Percentiles rank a stretch among this genome's conserved stretches.
phyloP scores from a whole-genome alignment of 2,888 invertebrate genomes.

The Drosophila paranaensis region DNA sequence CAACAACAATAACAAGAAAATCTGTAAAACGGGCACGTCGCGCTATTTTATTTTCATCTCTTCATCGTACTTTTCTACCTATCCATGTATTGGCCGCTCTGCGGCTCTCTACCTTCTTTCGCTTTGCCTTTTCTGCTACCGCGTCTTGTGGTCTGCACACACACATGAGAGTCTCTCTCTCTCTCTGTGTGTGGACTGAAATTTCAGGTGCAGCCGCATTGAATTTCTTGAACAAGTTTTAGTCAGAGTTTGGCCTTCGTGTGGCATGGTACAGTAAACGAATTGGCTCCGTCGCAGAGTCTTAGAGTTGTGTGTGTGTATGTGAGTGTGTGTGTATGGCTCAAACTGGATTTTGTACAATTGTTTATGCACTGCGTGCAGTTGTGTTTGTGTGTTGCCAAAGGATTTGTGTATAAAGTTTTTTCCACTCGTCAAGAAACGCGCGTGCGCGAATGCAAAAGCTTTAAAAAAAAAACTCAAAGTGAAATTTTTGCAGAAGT shows the following conservation, averaged over 20 bases:
- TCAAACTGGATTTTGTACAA: conserved; percentile 72
- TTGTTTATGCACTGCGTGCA: conserved; percentile 54
- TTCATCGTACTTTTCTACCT: conserved; percentile 70
- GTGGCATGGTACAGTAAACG: conserved; percentile 84
- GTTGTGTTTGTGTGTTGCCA: conserved; percentile 42
- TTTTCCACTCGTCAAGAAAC: conserved; percentile 42
- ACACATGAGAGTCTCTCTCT: conserved; percentile 10
- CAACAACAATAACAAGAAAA: conserved; percentile 48
- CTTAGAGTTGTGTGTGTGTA: conserved; percentile 20
- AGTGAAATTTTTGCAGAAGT: conserved; percentile 3
- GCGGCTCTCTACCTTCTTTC: conserved; percentile 63
- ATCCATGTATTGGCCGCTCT: conserved; percentile 60
- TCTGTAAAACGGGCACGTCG: conserved; percentile 78
- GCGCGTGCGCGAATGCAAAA: conserved; percentile 39
- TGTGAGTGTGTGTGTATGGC: conserved; percentile 20
- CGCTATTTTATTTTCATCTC: conserved; percentile 73
- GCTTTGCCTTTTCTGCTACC: conserved; percentile 65
- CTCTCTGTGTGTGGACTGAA: conserved; percentile 47
- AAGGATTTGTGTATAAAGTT: conserved; percentile 55
- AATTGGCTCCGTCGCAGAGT: conserved; percentile 50
- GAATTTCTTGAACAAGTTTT: conserved; percentile 83
- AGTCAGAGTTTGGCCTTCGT: conserved; percentile 85
- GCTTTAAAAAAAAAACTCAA: not conserved
- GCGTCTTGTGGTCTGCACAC: conserved; percentile 65
- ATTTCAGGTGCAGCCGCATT: conserved; percentile 76